Percentiles rank a stretch among this genome's conserved stretches.
Conservation (phyloP, 2,888 invertebrate genomes). For the Oscheius sp. region DNA sequence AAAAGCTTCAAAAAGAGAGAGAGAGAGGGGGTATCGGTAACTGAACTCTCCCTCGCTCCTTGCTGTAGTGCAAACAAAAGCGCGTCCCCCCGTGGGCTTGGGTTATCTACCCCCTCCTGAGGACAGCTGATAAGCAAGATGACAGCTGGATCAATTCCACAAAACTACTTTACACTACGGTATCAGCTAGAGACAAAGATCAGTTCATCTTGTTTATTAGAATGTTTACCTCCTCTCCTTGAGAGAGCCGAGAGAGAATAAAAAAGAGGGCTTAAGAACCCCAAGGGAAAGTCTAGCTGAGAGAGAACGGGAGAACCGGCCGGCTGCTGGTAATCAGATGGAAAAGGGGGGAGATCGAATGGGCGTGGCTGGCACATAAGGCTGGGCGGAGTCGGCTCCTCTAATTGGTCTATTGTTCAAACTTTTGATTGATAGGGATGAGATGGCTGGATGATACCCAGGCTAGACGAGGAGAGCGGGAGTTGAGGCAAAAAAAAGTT, state of each 20-base stretch:
- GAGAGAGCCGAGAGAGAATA: background rate
- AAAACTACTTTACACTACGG: background rate
- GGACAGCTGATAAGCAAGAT: constrained; percentile 11
- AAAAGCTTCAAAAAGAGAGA: background rate
- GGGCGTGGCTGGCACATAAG: background rate
- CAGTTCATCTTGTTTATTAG: constrained; percentile 4
- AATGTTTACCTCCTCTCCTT: background rate
- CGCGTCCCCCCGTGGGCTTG: background rate
- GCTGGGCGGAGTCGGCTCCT: background rate
- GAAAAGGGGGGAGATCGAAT: background rate
- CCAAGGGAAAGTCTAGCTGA: too few relatives aligned
- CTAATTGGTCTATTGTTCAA: background rate
- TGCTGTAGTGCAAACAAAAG: constrained; percentile 16
- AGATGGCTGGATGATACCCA: background rate
- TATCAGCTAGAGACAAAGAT: background rate
- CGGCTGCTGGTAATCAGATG: constrained; percentile 15
- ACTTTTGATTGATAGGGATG: background rate
- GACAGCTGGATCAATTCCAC: background rate
- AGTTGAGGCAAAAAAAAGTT: too few relatives aligned
- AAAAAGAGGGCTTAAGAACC: background rate
- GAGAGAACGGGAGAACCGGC: constrained; percentile 4
- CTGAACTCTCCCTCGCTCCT: too few relatives aligned
- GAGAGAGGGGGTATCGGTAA: background rate
- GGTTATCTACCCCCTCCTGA: background rate
- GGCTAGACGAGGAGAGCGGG: too few relatives aligned